phyloP scores from a whole-genome alignment of 2,888 invertebrate genomes.

The Cecidostiba fungosa region DNA sequence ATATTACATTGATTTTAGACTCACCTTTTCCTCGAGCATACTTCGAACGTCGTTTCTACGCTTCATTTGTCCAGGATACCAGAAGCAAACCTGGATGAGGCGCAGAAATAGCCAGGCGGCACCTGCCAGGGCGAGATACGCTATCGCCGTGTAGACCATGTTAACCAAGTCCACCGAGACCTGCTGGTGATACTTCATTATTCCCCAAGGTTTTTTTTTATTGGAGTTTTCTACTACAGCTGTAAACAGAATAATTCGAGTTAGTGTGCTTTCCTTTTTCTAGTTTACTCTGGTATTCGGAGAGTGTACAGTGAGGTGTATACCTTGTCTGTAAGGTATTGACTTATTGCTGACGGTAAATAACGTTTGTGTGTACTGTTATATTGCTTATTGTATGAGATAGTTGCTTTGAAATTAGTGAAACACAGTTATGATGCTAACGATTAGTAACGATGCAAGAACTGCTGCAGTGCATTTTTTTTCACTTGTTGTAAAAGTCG shows the following conservation, averaged over 20 bases:
- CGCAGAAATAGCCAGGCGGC: conserved; percentile 86
- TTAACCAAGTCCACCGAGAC: conserved; percentile 86
- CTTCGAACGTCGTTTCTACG: conserved; percentile 82
- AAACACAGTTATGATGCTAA: neutral
- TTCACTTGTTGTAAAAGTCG: neutral
- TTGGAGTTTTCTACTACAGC: too few species aligned
- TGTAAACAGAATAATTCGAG: too few species aligned
- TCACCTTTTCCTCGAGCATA: conserved; percentile 81
- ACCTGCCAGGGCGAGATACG: conserved; percentile 84
- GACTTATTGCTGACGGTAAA: neutral
- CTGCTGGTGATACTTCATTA: conserved; percentile 80
- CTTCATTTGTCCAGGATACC: conserved; percentile 84
- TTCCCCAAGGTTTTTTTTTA: neutral
- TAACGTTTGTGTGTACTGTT: neutral
- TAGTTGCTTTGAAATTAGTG: neutral
- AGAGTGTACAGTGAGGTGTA: neutral
- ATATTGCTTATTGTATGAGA: neutral
- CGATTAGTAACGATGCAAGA: neutral
- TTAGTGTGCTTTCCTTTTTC: too few species aligned
- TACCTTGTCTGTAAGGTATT: neutral
- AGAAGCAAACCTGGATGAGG: conserved; percentile 85
- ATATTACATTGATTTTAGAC: neutral
- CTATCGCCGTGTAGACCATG: conserved; percentile 85
- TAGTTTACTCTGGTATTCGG: too few species aligned
- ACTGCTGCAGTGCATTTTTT: neutral